These are phyloP conservation scores for Cylindroiulus punctatus DNA, from an alignment of 2,888 invertebrate genomes.

Conservation along the genomic window DNA sequence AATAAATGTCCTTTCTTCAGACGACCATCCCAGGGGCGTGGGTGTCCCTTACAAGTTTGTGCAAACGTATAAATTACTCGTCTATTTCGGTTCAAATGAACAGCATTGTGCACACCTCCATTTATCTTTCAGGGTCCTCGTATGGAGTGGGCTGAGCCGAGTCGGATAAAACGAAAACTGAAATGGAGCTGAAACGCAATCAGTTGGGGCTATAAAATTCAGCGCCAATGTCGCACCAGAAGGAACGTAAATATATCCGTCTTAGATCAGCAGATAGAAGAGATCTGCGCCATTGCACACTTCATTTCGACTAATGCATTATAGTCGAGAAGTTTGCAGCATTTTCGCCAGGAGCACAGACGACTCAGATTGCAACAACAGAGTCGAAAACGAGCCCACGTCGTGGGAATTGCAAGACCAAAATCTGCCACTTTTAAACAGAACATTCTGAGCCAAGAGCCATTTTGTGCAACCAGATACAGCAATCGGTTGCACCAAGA, in stretches of 20 bases:
- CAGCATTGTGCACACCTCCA: constrained; percentile 15
- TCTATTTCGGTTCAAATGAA: not conserved
- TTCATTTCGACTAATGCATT: constrained; percentile 17
- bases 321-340: not conserved
- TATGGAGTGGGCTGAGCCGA: not conserved
- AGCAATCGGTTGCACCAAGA: no score
- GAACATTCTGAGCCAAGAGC: no score
- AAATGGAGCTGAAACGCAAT: constrained; percentile 46
- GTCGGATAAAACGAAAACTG: constrained; percentile 27
- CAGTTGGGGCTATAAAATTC: constrained; percentile 28
- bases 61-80: not conserved
- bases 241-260: constrained; percentile 35
- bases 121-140: not conserved
- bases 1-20: not conserved
- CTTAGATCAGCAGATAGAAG: not conserved
- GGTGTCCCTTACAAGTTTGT: not conserved
- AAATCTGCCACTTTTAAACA: no score
- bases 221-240: constrained; percentile 38
- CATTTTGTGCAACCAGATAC: no score
- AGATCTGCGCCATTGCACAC: constrained; percentile 27
- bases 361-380: not conserved
- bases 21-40: not conserved
- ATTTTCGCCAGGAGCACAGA: not conserved
- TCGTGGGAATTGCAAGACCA: no score
- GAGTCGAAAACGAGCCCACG: not conserved